Percentiles rank a stretch among this genome's conserved stretches.
phyloP scores from a whole-genome alignment of 2,888 invertebrate species.

The Pyralis farinalis region DNA sequence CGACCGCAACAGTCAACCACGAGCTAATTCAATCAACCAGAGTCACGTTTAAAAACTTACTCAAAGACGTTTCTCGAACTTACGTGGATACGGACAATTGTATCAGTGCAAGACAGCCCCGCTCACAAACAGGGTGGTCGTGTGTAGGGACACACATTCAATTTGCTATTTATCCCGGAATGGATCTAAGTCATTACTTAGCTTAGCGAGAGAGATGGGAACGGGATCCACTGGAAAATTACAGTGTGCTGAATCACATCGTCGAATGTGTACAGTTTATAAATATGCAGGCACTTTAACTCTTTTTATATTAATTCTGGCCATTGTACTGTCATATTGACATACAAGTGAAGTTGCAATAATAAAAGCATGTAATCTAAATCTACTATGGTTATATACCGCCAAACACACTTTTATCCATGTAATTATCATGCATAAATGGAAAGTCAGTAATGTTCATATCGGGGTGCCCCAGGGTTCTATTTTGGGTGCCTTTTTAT shows the following conservation, averaged over 20 bases:
- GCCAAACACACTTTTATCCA: no score
- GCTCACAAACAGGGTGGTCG: conserved; percentile 11
- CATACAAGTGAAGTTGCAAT: no score
- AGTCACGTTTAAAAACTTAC: conserved; percentile 8
- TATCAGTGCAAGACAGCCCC: conserved; percentile 9
- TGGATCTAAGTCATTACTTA: conserved; percentile 81
- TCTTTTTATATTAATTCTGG: no score
- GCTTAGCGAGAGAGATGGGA: conserved; percentile 73
- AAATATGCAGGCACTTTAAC: no score
- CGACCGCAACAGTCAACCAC: not conserved
- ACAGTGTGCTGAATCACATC: conserved; percentile 48
- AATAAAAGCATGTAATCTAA: no score
- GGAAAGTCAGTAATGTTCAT: no score
- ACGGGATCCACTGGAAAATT: conserved; percentile 71
- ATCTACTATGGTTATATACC: no score
- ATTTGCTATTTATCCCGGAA: conserved; percentile 80
- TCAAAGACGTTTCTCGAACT: conserved; percentile 3
- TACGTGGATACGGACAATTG: conserved; percentile 18
- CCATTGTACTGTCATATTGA: no score
- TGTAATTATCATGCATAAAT: no score
- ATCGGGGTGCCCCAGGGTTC: no score
- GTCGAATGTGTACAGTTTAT: conserved; percentile 6
- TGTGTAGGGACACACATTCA: conserved; percentile 63
- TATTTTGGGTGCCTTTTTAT: no score
- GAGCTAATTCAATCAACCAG: not conserved